Base-by-base conservation (phyloP, 2,888 invertebrate species). In the Drosophila trichaetosa region DNA sequence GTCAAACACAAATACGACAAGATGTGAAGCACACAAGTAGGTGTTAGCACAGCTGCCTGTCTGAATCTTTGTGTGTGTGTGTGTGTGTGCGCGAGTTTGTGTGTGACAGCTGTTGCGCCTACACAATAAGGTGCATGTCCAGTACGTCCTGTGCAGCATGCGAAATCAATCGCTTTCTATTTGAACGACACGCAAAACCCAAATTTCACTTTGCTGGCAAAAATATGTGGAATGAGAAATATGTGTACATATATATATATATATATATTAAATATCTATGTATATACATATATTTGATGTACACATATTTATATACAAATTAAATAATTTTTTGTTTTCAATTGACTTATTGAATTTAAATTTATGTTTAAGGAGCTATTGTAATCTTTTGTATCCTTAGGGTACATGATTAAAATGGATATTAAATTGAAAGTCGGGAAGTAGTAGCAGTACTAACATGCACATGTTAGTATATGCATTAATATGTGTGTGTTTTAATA, bases 1-100 rank as follows among this genome's bases (percentile, higher is more conserved):
- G 90, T 90, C 90, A 86, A 81, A 79, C 56, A 80, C 90, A 86
- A 88, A 82, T 57, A 76, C 82, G 80, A 79, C 79, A 76, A 73
- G 40, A 42, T 57, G 31, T 21, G 57, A 81, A 71, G 73, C 79
- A 71, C 57, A 31, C 62, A 34, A 57, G 56, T 66, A 59, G 72
- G 75, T 81, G 81, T 74, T 53, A 49, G 65, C 81, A 56, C 53
- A 67, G 40, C 36, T 60, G 53, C 24, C 54, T 38, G 21, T 38
- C 21, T 67, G 46, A 42, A 11, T 11, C 33, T 11, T 2, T 21
- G 4, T 21, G 58, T 56, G 51, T 38, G 36, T 27, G 40, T 36
- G 24, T 11, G 38, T 24, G 60, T 29, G 42, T 24, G 58, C 21
- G 62, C 13, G 54, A 52, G 68, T 66, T 58, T 51, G 69, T 38